A percentile compares a stretch with the other conserved stretches of the same genome.
phyloP scores from a whole-genome alignment of 1,140 invertebrate genomes.

The Drosophila paulistorum region DNA sequence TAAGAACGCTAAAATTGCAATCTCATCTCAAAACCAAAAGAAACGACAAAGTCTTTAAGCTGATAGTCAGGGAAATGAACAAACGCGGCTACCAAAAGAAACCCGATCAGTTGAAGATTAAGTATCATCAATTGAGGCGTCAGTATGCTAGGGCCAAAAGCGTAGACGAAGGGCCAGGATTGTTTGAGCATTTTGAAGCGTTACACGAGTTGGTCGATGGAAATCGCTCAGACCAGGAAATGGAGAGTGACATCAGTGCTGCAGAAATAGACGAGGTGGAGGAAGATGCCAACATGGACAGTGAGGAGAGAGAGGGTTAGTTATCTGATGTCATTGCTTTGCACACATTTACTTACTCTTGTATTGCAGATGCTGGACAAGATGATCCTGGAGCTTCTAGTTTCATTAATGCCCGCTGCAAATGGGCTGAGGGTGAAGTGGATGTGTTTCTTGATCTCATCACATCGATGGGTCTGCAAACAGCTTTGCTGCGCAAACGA shows the following conservation, averaged over 20 bases:
- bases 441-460: slow-evolving; percentile 52
- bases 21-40: slow-evolving; percentile 24
- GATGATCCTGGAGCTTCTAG: slow-evolving; percentile 36
- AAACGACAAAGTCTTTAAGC: slow-evolving; percentile 57
- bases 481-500: slow-evolving; percentile 53
- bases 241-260: slow-evolving; percentile 34
- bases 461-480: slow-evolving; percentile 45
- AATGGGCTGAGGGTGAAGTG: slow-evolving; percentile 63
- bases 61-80: slow-evolving; percentile 48
- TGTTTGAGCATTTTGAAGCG: slow-evolving; percentile 36
- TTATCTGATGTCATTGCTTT: background rate
- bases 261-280: slow-evolving; percentile 48
- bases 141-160: slow-evolving; percentile 39
- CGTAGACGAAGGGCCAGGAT: slow-evolving; percentile 4
- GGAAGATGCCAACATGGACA: slow-evolving; percentile 8
- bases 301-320: slow-evolving; percentile 48
- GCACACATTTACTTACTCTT: background rate
- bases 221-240: slow-evolving; percentile 23
- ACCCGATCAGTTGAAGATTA: slow-evolving; percentile 48
- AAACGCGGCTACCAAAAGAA: slow-evolving; percentile 31
- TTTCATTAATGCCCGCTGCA: slow-evolving; percentile 46
- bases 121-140: slow-evolving; percentile 44
- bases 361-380: slow-evolving; percentile 24
- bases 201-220: slow-evolving; percentile 42
- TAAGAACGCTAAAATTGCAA: slow-evolving; percentile 44